Percentiles rank a stretch among this genome's conserved stretches.
Evolutionary conservation across 1,140 invertebrate species (phyloP).

Genomic region (Drosophila teissieri): DNA sequence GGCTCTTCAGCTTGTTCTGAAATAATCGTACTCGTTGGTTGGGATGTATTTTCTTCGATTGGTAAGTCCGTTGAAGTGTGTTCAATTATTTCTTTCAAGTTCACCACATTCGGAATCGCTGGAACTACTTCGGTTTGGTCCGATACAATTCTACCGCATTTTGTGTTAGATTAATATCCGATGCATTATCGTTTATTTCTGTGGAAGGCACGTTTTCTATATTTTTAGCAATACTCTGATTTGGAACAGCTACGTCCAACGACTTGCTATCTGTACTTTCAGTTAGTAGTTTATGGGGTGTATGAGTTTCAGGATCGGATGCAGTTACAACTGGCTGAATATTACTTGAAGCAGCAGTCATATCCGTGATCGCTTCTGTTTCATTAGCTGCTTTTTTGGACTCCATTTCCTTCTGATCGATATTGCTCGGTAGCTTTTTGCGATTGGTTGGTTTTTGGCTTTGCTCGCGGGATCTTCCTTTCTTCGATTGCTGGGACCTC

Average conservation of each 20-base stretch:
- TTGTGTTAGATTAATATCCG: neutral
- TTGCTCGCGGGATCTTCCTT: slow-evolving; percentile 43
- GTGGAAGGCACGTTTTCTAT: neutral
- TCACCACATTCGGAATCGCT: too few relatives aligned
- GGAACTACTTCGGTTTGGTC: neutral
- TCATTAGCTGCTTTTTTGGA: neutral
- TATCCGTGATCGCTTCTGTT: neutral
- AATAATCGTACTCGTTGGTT: too few relatives aligned
- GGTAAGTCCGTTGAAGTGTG: too few relatives aligned
- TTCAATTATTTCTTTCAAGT: neutral
- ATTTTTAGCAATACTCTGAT: neutral
- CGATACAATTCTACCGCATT: neutral
- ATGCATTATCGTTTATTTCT: too few relatives aligned
- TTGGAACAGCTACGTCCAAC: neutral
- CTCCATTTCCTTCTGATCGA: neutral
- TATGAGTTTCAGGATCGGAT: neutral
- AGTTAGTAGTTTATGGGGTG: too few relatives aligned
- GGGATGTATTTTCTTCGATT: too few relatives aligned
- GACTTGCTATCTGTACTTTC: neutral
- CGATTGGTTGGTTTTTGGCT: slow-evolving; percentile 59
- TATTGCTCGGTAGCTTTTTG: slow-evolving; percentile 3
- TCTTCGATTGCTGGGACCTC: slow-evolving; percentile 46
- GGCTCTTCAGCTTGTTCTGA: neutral
- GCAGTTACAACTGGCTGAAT: neutral
- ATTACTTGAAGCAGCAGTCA: neutral